phyloP scores from a whole-genome alignment of 2,888 invertebrate species.

The Ephialtes manifestator region DNA sequence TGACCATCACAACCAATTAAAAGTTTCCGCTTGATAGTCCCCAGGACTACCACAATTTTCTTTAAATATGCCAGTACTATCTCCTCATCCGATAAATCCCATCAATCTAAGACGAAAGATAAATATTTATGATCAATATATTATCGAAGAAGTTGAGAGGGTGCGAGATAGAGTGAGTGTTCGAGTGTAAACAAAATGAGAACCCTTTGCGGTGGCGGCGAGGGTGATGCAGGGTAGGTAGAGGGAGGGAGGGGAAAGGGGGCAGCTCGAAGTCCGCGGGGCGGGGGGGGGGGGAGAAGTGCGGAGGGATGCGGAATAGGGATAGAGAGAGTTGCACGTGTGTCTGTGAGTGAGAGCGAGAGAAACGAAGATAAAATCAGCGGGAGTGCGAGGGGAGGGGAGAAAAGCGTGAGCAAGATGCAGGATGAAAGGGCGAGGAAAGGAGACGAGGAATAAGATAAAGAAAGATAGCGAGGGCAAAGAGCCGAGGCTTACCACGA shows the following conservation, averaged over 20 bases:
- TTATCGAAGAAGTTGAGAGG: slow-evolving; percentile 35
- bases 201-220: slow-evolving; percentile 69
- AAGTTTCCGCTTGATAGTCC: too few relatives aligned
- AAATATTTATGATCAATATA: slow-evolving; percentile 56
- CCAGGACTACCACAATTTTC: too few relatives aligned
- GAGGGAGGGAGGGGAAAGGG: slow-evolving; percentile 9
- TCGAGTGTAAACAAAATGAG: slow-evolving; percentile 76
- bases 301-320: slow-evolving; percentile 53
- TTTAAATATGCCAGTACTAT: too few relatives aligned
- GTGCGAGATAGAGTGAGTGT: slow-evolving; percentile 11
- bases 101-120: slow-evolving; percentile 44
- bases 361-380: slow-evolving; percentile 62
- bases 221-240: slow-evolving; percentile 26
- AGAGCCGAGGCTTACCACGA: slow-evolving; percentile 49
- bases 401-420: slow-evolving; percentile 33
- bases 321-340: slow-evolving; percentile 24
- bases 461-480: slow-evolving; percentile 58
- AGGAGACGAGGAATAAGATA: slow-evolving; percentile 58
- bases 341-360: slow-evolving; percentile 22
- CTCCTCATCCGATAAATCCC: not conserved
- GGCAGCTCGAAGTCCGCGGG: slow-evolving; percentile 52
- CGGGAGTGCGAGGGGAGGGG: slow-evolving; percentile 5
- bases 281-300: slow-evolving; percentile 37
- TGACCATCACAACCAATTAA: not conserved
- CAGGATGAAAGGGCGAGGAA: slow-evolving; percentile 32